phyloP scores from a whole-genome alignment of 2,888 invertebrate genomes.

The Drosophila pseudotalamancana region DNA sequence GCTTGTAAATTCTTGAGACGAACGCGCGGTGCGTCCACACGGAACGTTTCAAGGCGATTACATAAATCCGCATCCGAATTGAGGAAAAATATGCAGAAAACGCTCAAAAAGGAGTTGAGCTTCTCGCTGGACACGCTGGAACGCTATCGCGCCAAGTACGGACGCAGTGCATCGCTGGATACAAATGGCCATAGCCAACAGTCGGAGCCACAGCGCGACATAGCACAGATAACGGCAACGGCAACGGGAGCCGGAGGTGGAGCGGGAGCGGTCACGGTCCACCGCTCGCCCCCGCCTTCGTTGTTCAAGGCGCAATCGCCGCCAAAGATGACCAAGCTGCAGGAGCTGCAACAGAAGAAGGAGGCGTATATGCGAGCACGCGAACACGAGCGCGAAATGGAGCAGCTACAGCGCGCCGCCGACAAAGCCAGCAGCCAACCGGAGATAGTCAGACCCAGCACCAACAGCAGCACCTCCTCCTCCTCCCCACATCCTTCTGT shows the following conservation, averaged over 20 bases:
- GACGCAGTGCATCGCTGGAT: constrained; percentile 66
- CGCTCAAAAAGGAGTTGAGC: constrained; percentile 67
- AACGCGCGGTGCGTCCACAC: constrained; percentile 57
- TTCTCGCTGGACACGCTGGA: constrained; percentile 72
- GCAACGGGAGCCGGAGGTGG: background rate
- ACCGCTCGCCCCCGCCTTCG: constrained; percentile 43
- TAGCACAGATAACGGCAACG: constrained; percentile 3
- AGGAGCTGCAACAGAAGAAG: constrained; percentile 68
- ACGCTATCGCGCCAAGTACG: constrained; percentile 68
- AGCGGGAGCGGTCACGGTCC: background rate
- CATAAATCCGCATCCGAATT: constrained; percentile 56
- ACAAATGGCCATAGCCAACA: constrained; percentile 54
- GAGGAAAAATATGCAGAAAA: constrained; percentile 60
- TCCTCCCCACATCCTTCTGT: too few species aligned
- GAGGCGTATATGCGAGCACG: constrained; percentile 66
- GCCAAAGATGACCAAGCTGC: constrained; percentile 64
- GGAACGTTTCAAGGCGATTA: constrained; percentile 70
- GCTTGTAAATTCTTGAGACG: constrained; percentile 71
- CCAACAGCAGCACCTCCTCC: constrained; percentile 11
- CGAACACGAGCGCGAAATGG: constrained; percentile 71
- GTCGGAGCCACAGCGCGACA: constrained; percentile 20
- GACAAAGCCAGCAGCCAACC: constrained; percentile 26
- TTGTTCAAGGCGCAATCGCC: constrained; percentile 57
- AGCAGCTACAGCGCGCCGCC: constrained; percentile 55
- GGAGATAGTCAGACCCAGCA: constrained; percentile 25